These are phyloP conservation scores for Ptychadena robeensis DNA, from an alignment of 2,797 vertebrate species.

Conservation along the genomic window DNA sequence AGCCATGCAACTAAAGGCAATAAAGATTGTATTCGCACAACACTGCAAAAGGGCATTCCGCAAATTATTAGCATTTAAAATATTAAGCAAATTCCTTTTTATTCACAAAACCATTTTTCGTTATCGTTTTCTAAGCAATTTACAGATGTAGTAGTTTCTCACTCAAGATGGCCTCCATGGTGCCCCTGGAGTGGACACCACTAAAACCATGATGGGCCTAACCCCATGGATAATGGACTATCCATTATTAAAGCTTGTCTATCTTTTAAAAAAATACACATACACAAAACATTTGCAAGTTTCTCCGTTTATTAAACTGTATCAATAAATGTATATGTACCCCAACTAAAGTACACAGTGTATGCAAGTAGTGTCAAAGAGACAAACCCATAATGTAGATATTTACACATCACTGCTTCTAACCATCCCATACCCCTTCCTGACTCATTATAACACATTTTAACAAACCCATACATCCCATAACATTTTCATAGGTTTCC, in stretches of 20 bases:
- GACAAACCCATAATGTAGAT: slow-evolving; percentile 49
- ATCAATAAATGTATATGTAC: slow-evolving; percentile 52
- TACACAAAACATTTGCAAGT: slow-evolving; percentile 26
- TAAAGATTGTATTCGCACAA: too few species aligned
- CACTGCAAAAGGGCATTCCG: too few species aligned
- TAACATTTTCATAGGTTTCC: neutral
- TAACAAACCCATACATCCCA: neutral
- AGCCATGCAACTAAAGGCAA: too few species aligned
- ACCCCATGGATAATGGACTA: neutral
- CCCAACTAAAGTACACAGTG: slow-evolving; percentile 58
- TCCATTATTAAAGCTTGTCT: neutral
- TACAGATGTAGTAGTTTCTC: too few species aligned
- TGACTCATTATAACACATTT: neutral
- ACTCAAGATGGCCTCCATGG: too few species aligned
- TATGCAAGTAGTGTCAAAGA: slow-evolving; percentile 50
- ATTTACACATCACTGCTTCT: slow-evolving; percentile 32
- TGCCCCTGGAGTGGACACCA: too few species aligned
- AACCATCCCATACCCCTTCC: neutral
- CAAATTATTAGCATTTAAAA: too few species aligned
- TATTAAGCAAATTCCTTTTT: too few species aligned
- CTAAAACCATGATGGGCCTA: too few species aligned
- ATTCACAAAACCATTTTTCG: too few species aligned
- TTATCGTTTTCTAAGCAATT: too few species aligned
- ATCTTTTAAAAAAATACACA: slow-evolving; percentile 7
- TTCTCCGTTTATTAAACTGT: slow-evolving; percentile 58